A percentile compares a stretch with the other conserved stretches of the same genome.
Evolutionary conservation across 2,113 vertebrate species (phyloP).

Genomic region (Microtus ochrogaster): DNA sequence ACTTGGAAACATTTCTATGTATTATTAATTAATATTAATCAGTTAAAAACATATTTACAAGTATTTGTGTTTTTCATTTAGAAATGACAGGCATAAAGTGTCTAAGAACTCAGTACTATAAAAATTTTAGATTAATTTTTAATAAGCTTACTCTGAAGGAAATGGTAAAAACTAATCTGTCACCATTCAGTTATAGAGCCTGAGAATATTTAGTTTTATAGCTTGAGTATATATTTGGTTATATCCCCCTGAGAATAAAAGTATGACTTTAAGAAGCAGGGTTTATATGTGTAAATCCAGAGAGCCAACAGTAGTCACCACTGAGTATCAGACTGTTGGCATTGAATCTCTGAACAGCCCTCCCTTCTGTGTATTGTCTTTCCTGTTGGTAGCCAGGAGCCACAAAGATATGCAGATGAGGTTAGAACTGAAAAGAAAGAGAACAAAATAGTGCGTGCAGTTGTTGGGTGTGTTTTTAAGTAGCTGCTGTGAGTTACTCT

Average conservation of each 20-base stretch:
- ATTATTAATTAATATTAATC: conserved; percentile 32
- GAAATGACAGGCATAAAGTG: background rate
- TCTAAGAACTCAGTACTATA: background rate
- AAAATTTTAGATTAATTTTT: background rate
- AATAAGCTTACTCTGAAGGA: background rate
- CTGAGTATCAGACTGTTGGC: background rate
- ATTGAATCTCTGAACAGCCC: background rate
- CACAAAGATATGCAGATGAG: background rate
- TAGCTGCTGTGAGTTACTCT: background rate
- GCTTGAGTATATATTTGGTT: background rate
- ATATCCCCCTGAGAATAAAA: background rate
- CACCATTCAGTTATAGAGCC: background rate
- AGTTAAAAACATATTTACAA: background rate
- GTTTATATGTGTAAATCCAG: background rate
- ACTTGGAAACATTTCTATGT: background rate
- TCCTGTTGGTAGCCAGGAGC: background rate
- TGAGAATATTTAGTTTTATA: background rate
- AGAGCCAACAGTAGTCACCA: background rate
- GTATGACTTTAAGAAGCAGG: background rate
- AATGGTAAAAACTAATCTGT: background rate
- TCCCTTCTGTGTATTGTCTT: conserved; percentile 1
- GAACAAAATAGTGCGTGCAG: background rate
- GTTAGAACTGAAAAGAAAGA: conserved; percentile 32
- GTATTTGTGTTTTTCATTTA: conserved; percentile 1
- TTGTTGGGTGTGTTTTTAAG: background rate